phyloP scores from a whole-genome alignment of 2,888 invertebrate species.

The Hydrotaea diabolus region DNA sequence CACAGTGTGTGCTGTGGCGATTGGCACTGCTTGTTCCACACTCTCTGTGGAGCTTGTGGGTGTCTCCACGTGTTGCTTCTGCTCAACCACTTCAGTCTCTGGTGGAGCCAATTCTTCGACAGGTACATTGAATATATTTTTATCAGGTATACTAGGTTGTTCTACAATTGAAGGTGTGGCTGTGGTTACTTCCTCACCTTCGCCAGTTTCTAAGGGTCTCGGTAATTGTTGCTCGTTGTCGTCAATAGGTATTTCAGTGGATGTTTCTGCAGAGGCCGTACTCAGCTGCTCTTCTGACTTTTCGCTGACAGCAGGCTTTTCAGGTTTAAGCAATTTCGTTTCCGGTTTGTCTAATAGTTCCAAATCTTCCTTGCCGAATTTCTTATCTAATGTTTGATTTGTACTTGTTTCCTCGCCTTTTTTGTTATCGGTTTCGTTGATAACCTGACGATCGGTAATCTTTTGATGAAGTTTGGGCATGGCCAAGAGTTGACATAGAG shows the following conservation, averaged over 20 bases:
- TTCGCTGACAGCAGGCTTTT: slow-evolving; percentile 47
- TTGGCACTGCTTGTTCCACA: slow-evolving; percentile 28
- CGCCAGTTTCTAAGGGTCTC: slow-evolving; percentile 67
- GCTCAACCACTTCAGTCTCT: slow-evolving; percentile 57
- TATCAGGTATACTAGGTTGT: slow-evolving; percentile 67
- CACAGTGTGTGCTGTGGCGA: neutral
- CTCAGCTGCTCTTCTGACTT: slow-evolving; percentile 26
- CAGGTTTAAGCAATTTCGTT: slow-evolving; percentile 62
- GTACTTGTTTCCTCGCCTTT: slow-evolving; percentile 68
- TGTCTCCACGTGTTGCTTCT: neutral
- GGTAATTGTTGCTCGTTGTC: slow-evolving; percentile 70
- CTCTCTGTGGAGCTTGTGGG: slow-evolving; percentile 38
- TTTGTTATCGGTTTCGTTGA: slow-evolving; percentile 48
- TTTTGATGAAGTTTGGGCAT: slow-evolving; percentile 40
- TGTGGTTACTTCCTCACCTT: slow-evolving; percentile 53
- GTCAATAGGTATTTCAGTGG: slow-evolving; percentile 56
- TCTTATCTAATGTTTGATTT: slow-evolving; percentile 74
- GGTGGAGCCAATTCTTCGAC: slow-evolving; percentile 51
- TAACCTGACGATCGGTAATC: neutral
- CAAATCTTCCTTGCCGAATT: slow-evolving; percentile 67
- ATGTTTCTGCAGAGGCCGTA: slow-evolving; percentile 37
- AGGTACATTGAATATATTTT: slow-evolving; percentile 75
- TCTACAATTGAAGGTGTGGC: slow-evolving; percentile 47
- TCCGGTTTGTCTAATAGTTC: slow-evolving; percentile 66
- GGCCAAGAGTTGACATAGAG: slow-evolving; percentile 87